These are phyloP conservation scores for Geococcyx californianus DNA, from an alignment of 2,113 vertebrate genomes.

Conservation along the genomic window DNA sequence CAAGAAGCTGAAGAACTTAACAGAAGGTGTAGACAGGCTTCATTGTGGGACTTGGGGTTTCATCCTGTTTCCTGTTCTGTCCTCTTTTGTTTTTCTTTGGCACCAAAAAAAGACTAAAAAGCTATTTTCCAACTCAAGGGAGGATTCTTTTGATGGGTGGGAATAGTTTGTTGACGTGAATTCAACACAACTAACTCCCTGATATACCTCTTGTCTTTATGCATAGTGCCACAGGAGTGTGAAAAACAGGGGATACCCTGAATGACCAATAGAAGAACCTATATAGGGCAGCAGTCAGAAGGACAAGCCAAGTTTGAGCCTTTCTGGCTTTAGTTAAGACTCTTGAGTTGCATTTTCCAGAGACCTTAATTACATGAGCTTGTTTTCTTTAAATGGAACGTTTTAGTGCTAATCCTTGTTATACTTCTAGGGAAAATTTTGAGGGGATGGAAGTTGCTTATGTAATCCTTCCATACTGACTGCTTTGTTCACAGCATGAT, in stretches of 20 bases:
- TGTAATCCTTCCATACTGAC: neutral
- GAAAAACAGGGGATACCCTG: neutral
- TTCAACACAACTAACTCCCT: neutral
- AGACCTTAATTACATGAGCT: conserved; percentile 3
- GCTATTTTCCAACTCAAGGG: neutral
- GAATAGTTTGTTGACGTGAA: neutral
- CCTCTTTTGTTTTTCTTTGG: conserved; percentile 9
- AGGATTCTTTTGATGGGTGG: neutral
- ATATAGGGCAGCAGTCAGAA: neutral
- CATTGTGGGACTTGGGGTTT: neutral
- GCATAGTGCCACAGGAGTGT: neutral
- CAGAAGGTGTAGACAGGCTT: neutral
- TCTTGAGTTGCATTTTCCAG: neutral
- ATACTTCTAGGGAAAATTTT: neutral
- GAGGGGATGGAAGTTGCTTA: neutral
- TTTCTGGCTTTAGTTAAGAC: conserved; percentile 14
- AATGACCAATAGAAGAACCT: neutral
- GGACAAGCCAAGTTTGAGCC: neutral
- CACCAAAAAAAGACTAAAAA: neutral
- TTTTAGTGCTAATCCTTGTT: conserved; percentile 19
- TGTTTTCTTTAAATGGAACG: conserved; percentile 2
- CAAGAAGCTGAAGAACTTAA: conserved; percentile 4
- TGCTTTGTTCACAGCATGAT: conserved; percentile 24
- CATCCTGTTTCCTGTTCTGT: neutral
- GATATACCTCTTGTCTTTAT: neutral